Percentiles rank a stretch among this genome's conserved stretches.
Conservation (phyloP, 2,888 invertebrate genomes). For the Cacoxenus indagator region DNA sequence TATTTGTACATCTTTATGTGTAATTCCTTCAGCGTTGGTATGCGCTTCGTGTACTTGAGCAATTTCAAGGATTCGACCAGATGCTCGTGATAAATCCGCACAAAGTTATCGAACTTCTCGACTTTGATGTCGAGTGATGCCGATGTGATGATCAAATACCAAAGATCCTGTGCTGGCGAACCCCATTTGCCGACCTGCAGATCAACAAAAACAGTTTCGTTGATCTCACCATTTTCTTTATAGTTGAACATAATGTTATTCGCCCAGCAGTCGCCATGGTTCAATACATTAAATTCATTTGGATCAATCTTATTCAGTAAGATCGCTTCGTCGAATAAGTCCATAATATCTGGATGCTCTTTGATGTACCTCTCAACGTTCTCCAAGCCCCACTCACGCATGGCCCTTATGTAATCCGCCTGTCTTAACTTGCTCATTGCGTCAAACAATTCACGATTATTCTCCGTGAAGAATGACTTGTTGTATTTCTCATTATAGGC, state of each 20-base stretch:
- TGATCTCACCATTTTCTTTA: constrained; percentile 42
- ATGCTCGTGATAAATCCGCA: constrained; percentile 59
- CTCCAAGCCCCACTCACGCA: constrained; percentile 49
- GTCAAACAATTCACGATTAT: constrained; percentile 36
- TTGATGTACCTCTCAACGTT: constrained; percentile 47
- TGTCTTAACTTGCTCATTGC: constrained; percentile 28
- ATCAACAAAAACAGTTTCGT: constrained; percentile 57
- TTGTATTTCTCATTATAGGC: constrained; percentile 40
- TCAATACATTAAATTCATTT: constrained; percentile 58
- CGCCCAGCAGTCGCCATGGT: constrained; percentile 65
- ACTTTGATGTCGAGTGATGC: constrained; percentile 51
- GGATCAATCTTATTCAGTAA: constrained; percentile 40
- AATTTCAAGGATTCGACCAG: constrained; percentile 54
- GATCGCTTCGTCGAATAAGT: constrained; percentile 38
- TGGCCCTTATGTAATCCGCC: constrained; percentile 34
- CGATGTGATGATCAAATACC: constrained; percentile 60
- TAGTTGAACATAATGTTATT: constrained; percentile 65
- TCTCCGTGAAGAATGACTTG: constrained; percentile 35
- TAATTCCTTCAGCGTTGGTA: constrained; percentile 57
- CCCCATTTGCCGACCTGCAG: constrained; percentile 63
- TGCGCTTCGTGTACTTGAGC: constrained; percentile 52
- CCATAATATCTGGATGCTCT: constrained; percentile 16
- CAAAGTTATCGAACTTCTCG: constrained; percentile 60
- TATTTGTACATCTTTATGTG: constrained; percentile 56
- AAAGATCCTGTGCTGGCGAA: constrained; percentile 60